phyloP scores from a whole-genome alignment of 2,113 vertebrate species.

The Gallinago jamesoni region DNA sequence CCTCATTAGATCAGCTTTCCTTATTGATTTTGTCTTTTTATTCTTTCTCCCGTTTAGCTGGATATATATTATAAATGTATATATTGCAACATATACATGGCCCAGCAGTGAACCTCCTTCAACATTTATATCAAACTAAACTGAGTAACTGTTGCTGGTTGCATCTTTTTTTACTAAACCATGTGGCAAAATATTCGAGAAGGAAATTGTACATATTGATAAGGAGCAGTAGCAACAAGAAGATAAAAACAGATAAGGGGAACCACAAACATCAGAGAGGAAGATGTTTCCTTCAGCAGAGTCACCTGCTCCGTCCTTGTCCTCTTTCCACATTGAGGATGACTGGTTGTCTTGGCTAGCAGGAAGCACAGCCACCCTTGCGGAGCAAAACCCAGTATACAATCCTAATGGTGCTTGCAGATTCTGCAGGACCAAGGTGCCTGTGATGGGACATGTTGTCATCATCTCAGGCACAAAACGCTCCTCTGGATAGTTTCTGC shows the following conservation, averaged over 20 bases:
- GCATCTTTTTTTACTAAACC: not conserved
- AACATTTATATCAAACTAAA: not conserved
- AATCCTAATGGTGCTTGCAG: not conserved
- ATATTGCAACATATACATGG: not conserved
- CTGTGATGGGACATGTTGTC: not conserved
- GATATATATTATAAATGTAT: not conserved
- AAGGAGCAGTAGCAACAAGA: not conserved
- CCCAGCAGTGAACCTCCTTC: not conserved
- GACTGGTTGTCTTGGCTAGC: not conserved
- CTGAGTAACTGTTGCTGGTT: not conserved
- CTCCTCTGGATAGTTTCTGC: not conserved
- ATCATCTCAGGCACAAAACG: not conserved
- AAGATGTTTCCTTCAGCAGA: not conserved
- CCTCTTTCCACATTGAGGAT: not conserved
- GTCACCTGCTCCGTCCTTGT: not conserved
- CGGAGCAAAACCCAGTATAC: not conserved
- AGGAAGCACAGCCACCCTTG: not conserved
- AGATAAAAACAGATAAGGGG: not conserved
- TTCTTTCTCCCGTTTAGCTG: not conserved
- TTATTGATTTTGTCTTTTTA: not conserved
- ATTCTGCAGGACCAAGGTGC: not conserved
- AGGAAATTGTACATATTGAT: not conserved
- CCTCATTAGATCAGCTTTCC: not conserved
- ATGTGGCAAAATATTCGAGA: not conserved
- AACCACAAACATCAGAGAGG: not conserved